These are phyloP conservation scores for Procavia capensis DNA, from an alignment of 2,113 vertebrate genomes.

Conservation along the genomic window DNA sequence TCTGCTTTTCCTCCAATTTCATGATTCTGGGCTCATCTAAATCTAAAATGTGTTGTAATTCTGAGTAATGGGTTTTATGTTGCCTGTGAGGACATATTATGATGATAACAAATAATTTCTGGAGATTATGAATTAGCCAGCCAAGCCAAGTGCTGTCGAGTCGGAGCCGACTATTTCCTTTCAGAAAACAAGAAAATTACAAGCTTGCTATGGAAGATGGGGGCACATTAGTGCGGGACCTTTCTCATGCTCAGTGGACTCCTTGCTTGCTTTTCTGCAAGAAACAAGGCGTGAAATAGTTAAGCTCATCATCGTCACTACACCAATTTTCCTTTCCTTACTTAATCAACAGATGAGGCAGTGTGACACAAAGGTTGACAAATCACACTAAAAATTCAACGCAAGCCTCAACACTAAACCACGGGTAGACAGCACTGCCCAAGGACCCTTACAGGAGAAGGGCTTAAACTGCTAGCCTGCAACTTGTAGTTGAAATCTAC, in stretches of 20 bases:
- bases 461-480: accelerated
- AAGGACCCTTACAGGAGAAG: background rate
- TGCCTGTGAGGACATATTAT: constrained; percentile 58
- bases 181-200: constrained; percentile 59
- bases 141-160: too few relatives aligned
- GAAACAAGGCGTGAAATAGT: background rate
- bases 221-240: background rate
- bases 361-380: background rate
- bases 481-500: background rate
- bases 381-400: background rate
- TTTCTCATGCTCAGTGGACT: background rate
- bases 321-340: background rate
- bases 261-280: background rate
- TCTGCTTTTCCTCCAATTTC: constrained; percentile 47
- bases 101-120: constrained; percentile 66
- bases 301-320: background rate
- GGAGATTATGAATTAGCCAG: constrained; percentile 59
- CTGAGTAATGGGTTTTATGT: constrained; percentile 59
- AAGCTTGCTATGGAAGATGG: background rate
- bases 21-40: constrained; percentile 49
- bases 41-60: constrained; percentile 52
- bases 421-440: accelerated
- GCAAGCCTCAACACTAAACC: too few relatives aligned
- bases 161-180: too few relatives aligned
- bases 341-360: background rate